Evolutionary conservation across 2,113 vertebrate species (phyloP).

Genomic region (Brachirus orientalis): DNA sequence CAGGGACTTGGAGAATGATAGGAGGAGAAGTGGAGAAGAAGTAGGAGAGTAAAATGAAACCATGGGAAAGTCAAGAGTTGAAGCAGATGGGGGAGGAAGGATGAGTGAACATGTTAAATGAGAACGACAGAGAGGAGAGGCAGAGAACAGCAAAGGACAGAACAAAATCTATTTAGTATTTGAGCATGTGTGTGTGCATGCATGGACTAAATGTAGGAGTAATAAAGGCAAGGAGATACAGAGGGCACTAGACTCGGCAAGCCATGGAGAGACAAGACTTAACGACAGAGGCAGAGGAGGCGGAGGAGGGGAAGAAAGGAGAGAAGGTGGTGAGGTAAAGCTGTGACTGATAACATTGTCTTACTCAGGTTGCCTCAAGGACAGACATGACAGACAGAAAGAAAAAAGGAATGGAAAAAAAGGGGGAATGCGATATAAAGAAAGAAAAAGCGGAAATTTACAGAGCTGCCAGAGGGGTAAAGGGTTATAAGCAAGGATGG

Average conservation of each 20-base stretch:
- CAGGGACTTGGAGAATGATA: background rate
- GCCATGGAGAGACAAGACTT: slow-evolving; percentile 39
- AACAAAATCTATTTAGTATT: background rate
- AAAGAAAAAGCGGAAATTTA: slow-evolving; percentile 59
- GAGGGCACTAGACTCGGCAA: slow-evolving; percentile 60
- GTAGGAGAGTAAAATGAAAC: slow-evolving; percentile 16
- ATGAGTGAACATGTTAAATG: slow-evolving; percentile 28
- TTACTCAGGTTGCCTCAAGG: slow-evolving; percentile 72
- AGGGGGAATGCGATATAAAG: slow-evolving; percentile 49
- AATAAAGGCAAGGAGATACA: slow-evolving; percentile 47
- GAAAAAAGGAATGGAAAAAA: slow-evolving; percentile 38
- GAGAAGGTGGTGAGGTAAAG: slow-evolving; percentile 41
- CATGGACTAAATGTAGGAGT: slow-evolving; percentile 27
- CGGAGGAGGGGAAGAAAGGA: slow-evolving; percentile 3
- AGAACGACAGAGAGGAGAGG: slow-evolving; percentile 3
- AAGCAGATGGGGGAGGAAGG: slow-evolving; percentile 11
- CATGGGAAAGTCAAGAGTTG: slow-evolving; percentile 11
- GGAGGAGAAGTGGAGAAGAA: background rate
- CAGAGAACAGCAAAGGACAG: background rate
- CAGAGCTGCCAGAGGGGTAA: slow-evolving; percentile 54
- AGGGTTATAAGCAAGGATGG: slow-evolving; percentile 45
- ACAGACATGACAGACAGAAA: slow-evolving; percentile 55
- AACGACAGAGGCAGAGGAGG: slow-evolving; percentile 25
- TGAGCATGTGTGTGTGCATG: slow-evolving; percentile 17
- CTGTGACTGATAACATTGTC: slow-evolving; percentile 77